A percentile compares a stretch with the other conserved stretches of the same genome.
Conservation (phyloP, 2,113 vertebrate species). For the Gila orcuttii region DNA sequence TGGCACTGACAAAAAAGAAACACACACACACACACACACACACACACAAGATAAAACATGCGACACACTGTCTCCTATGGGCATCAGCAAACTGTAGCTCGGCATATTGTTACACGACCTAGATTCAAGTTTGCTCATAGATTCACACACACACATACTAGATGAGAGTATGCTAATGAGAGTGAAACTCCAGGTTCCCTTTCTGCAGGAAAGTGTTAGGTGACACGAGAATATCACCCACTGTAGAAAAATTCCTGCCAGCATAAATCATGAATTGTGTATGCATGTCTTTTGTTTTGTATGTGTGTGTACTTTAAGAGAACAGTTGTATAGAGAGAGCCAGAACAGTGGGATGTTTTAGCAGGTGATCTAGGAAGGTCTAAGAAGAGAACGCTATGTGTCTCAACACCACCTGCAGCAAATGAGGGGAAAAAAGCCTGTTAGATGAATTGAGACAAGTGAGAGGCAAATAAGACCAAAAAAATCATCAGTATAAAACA, state of each 20-base stretch:
- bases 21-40: conserved; percentile 8
- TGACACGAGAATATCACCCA: conserved; percentile 26
- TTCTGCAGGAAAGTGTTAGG: conserved; percentile 38
- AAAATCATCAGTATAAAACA: neutral
- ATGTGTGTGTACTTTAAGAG: conserved; percentile 10
- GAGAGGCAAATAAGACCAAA: conserved; percentile 28
- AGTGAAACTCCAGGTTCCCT: conserved; percentile 35
- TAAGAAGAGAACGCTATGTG: neutral
- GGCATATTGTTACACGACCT: conserved; percentile 37
- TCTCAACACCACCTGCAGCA: conserved; percentile 36
- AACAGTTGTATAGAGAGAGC: conserved; percentile 25
- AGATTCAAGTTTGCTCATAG: conserved; percentile 35
- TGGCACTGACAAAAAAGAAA: neutral
- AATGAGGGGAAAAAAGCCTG: neutral
- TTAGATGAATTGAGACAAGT: neutral
- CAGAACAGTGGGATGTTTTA: conserved; percentile 24
- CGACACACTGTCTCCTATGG: conserved; percentile 32
- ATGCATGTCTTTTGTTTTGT: conserved; percentile 25
- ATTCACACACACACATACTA: neutral
- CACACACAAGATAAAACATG: conserved; percentile 29
- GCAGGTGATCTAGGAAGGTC: conserved; percentile 33
- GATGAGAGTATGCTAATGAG: conserved; percentile 41
- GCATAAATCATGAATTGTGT: conserved; percentile 41
- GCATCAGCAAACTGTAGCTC: conserved; percentile 28
- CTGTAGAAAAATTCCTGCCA: conserved; percentile 40